Evolutionary conservation across 2,113 vertebrate genomes (phyloP), one percentile per base, ranked within the genome.

Genomic region (Micronisus gabar): DNA sequence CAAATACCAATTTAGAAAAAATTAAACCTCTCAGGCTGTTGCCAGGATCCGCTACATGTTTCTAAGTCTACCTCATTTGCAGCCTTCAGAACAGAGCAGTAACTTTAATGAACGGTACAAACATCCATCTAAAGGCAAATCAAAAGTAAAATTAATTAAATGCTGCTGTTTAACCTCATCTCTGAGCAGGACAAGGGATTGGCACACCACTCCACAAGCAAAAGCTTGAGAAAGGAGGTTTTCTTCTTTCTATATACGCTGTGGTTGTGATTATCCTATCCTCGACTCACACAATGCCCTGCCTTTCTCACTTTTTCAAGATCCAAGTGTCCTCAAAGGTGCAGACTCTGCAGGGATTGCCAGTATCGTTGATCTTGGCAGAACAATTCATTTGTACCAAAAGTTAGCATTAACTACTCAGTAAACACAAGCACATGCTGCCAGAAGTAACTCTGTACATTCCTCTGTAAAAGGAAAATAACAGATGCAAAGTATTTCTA

Each of bases 1-100:
- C 96, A 97, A 85, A 96, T 95, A 96, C 78, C 89, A 95, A 65
- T 76, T 91, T 86, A 93, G 73, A 38, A 88, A 73, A 92, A 79
- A 80, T 25, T 38, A 89, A 91, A 56, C 15, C 6, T 79, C 55
- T 83, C 45, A 16, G 11, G 9, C 47, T 63, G 25, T 45, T 87
- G 40, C 55, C 36, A 73, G 34, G 55, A 72, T 55, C 30, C 27
- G 87, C 65, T 19, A 23, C 5, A 67, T 2, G 0, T 91, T 95
- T 92, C 48, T 26, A 27, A 65, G 15, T 38, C 25, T 71, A 65
- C 27, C 15, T 94, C 5, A 4, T 78, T 68, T 12, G 9, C 36
- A 89, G 52, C 18, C 48, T 58, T 75, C 47, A 63, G 55, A 88
- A 59, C 1, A 72, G 4, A 63, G 17, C 4, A 41, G 13, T 41